Evolutionary conservation across 2,888 invertebrate genomes (phyloP).

Genomic region (Chamaedrilus cognettii): DNA sequence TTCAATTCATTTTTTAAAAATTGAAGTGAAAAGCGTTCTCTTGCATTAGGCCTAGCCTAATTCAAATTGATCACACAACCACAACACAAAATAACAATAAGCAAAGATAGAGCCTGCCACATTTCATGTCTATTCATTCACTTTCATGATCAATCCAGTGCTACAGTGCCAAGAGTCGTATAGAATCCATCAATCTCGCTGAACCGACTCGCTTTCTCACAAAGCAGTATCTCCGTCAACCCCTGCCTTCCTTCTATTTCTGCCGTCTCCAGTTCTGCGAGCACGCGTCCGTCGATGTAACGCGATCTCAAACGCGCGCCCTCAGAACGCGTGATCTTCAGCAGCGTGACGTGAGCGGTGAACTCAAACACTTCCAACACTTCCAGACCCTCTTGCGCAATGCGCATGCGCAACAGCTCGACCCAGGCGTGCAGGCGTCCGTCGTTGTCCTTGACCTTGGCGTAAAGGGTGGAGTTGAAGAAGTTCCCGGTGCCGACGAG

Average conservation of each 20-base stretch:
- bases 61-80: no score
- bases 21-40: no score
- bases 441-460: background rate
- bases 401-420: background rate
- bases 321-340: background rate
- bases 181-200: background rate
- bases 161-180: background rate
- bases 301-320: background rate
- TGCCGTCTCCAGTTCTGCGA: background rate
- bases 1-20: no score
- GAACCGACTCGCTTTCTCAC: background rate
- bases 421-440: background rate
- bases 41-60: no score
- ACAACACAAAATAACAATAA: no score
- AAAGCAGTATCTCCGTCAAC: background rate
- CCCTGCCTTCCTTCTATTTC: background rate
- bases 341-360: background rate
- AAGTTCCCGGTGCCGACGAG: background rate
- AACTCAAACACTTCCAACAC: conserved; percentile 5
- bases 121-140: no score
- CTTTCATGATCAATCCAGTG: background rate
- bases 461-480: background rate
- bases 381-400: background rate
- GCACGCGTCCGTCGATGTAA: background rate
- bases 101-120: no score